Conservation (phyloP, 2,113 vertebrate genomes). For the Pyrgilauda ruficollis region DNA sequence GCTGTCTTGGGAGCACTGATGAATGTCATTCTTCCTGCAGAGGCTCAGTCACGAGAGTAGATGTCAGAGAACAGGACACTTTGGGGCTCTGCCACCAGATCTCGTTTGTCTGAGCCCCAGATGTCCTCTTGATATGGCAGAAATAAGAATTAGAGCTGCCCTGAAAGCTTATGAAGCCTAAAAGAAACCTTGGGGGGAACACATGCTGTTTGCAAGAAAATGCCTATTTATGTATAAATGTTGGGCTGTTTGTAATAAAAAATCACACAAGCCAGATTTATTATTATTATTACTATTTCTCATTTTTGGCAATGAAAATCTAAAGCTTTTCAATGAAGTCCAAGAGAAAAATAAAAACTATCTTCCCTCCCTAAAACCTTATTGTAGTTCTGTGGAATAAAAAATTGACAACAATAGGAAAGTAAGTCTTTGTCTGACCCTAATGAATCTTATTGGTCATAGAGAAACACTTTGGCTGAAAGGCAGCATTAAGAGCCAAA, state of each 20-base stretch:
- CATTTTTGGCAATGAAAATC: neutral
- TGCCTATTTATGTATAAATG: neutral
- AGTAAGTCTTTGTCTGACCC: neutral
- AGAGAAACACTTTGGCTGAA: neutral
- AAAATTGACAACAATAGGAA: neutral
- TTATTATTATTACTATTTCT: neutral
- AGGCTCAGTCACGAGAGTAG: neutral
- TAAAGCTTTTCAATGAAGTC: neutral
- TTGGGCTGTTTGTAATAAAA: slow-evolving; percentile 20
- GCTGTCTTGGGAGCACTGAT: neutral
- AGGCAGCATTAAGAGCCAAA: neutral
- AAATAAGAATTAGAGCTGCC: neutral
- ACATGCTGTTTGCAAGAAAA: slow-evolving; percentile 7
- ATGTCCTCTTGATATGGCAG: neutral
- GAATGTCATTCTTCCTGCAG: neutral
- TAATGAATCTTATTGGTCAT: neutral
- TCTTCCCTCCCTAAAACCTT: neutral
- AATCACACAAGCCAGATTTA: neutral
- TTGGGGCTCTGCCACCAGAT: neutral
- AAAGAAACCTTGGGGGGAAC: neutral
- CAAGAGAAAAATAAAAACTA: neutral
- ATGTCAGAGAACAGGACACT: neutral
- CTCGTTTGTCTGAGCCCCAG: neutral
- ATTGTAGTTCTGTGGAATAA: neutral
- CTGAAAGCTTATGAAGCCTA: neutral